Conservation (phyloP, 1,140 invertebrate species). For the Euwallacea similis region DNA sequence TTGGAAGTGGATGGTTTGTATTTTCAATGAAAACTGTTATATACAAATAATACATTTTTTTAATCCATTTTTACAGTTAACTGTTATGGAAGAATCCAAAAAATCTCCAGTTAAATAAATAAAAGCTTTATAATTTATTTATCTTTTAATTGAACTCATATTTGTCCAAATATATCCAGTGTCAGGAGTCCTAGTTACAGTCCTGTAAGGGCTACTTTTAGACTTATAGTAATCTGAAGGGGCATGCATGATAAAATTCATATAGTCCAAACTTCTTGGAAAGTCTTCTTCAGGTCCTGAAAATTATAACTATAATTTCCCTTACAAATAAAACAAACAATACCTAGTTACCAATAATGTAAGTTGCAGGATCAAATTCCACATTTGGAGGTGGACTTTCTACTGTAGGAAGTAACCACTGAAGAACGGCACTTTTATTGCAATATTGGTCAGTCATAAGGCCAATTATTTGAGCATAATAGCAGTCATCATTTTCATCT, state of each 20-base stretch:
- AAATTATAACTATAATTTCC: background rate
- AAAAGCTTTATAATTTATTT: conserved; percentile 9
- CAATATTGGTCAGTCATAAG: conserved; percentile 90
- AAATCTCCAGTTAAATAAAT: background rate
- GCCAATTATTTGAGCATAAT: conserved; percentile 88
- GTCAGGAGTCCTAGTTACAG: conserved; percentile 57
- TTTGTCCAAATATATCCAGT: conserved; percentile 72
- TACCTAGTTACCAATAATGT: conserved; percentile 72
- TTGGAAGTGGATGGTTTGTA: conserved; percentile 36
- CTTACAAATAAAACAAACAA: conserved; percentile 5
- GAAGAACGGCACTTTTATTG: conserved; percentile 91
- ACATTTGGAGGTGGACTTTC: conserved; percentile 76
- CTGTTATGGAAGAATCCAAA: conserved; percentile 3
- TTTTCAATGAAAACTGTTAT: background rate
- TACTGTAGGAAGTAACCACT: conserved; percentile 87
- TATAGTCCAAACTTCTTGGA: conserved; percentile 80
- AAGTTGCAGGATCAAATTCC: conserved; percentile 87
- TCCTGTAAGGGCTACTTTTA: conserved; percentile 75
- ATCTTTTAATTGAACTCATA: conserved; percentile 39
- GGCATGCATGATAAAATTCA: conserved; percentile 92
- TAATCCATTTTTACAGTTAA: background rate
- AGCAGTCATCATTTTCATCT: conserved; percentile 75
- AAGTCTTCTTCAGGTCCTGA: conserved; percentile 88
- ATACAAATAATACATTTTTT: no score
- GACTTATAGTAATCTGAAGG: conserved; percentile 88